Evolutionary conservation across 2,797 vertebrate genomes (phyloP).

Genomic region (Phoeniculus purpureus): DNA sequence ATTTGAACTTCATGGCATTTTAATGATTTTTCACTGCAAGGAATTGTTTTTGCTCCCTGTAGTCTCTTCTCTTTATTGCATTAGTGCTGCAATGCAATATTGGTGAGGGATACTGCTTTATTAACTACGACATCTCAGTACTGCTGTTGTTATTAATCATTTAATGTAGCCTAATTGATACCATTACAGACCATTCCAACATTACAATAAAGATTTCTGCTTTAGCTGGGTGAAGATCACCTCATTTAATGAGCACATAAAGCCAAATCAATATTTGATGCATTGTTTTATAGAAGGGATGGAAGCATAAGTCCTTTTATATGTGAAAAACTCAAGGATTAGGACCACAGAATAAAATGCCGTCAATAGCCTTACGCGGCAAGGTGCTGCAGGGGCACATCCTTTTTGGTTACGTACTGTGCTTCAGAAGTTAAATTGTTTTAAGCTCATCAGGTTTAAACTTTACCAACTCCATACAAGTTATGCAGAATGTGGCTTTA

Average conservation of each 20-base stretch:
- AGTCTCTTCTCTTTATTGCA: background rate
- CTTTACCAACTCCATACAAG: background rate
- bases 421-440: background rate
- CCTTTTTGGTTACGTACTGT: background rate
- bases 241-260: background rate
- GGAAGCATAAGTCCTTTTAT: background rate
- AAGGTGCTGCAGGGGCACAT: background rate
- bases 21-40: constrained; percentile 25
- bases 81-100: constrained; percentile 3
- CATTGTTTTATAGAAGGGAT: background rate
- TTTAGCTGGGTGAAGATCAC: background rate
- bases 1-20: background rate
- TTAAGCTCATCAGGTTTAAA: background rate
- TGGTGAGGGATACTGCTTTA: background rate
- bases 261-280: background rate
- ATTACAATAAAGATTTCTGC: background rate
- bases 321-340: background rate
- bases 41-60: constrained; percentile 2
- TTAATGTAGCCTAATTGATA: background rate
- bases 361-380: background rate
- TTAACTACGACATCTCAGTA: background rate
- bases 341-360: background rate
- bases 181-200: constrained; percentile 3
- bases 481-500: background rate
- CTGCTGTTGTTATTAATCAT: background rate